Evolutionary conservation across 37 sponge, comb jelly and placozoan species (phyloP).

Genomic region (Axinella damicornis): DNA sequence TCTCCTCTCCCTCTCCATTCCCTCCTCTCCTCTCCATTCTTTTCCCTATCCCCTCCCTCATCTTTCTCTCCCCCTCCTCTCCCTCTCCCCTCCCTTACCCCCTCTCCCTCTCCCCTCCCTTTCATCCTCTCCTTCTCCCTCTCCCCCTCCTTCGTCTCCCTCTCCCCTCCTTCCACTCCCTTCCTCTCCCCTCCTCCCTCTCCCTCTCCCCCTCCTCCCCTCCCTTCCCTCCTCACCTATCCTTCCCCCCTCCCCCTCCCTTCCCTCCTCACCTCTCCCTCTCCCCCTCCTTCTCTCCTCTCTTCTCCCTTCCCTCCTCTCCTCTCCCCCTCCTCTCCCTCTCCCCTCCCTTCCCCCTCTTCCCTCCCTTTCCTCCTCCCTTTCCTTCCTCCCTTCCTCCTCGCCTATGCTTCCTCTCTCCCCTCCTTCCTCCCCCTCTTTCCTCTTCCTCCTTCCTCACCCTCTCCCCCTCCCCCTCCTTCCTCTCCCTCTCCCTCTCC

Average conservation of each 20-base stretch:
- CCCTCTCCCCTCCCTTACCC: no score
- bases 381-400: neutral
- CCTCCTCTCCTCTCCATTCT: no score
- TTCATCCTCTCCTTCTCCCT: neutral
- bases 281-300: neutral
- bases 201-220: no score
- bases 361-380: neutral
- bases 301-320: neutral
- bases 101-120: no score
- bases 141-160: neutral
- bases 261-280: neutral
- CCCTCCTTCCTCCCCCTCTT: neutral
- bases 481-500: neutral
- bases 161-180: neutral
- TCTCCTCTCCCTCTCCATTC: no score
- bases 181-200: neutral
- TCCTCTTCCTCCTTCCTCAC: neutral
- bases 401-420: neutral
- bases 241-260: neutral
- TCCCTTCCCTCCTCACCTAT: neutral
- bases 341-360: no score
- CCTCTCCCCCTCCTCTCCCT: no score
- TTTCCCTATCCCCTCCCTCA: no score
- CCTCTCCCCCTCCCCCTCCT: neutral
- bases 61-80: no score